These are phyloP conservation scores for Iphiclides podalirius DNA, from an alignment of 2,888 invertebrate species.

Conservation along the genomic window DNA sequence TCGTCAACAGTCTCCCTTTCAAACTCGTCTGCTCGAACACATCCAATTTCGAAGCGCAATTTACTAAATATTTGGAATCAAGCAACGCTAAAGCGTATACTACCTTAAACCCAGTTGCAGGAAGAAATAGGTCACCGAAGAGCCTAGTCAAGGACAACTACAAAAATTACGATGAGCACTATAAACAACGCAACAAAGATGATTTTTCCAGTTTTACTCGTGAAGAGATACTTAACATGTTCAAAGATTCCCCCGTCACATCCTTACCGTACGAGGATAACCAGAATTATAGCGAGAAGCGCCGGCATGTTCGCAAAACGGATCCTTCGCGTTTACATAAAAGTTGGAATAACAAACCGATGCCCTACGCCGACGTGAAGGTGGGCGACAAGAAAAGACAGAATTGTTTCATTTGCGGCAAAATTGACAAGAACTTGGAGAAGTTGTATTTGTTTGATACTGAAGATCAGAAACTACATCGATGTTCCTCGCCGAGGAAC, in stretches of 20 bases:
- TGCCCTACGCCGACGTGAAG: constrained; percentile 48
- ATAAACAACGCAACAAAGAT: constrained; percentile 41
- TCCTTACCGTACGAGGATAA: constrained; percentile 54
- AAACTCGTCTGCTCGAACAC: constrained; percentile 62
- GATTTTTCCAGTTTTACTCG: constrained; percentile 50
- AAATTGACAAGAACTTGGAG: constrained; percentile 52
- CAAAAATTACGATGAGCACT: constrained; percentile 40
- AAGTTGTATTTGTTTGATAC: constrained; percentile 69
- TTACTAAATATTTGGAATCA: constrained; percentile 59
- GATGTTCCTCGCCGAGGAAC: constrained; percentile 60
- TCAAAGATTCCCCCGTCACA: constrained; percentile 68
- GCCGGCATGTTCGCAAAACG: constrained; percentile 62
- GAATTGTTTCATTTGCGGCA: constrained; percentile 63
- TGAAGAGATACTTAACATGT: constrained; percentile 68
- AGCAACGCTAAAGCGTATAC: constrained; percentile 51
- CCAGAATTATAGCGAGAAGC: constrained; percentile 45
- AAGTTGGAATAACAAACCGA: constrained; percentile 42
- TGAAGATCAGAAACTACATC: constrained; percentile 65
- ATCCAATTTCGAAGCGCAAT: constrained; percentile 62
- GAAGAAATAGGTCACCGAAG: constrained; percentile 54
- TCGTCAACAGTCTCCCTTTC: constrained; percentile 62
- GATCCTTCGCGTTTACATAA: constrained; percentile 63
- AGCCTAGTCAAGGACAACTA: constrained; percentile 48
- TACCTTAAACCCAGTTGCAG: constrained; percentile 45
- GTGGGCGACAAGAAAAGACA: constrained; percentile 52